Conservation (phyloP, 2,888 invertebrate species). For the Drosophila meridiana region DNA sequence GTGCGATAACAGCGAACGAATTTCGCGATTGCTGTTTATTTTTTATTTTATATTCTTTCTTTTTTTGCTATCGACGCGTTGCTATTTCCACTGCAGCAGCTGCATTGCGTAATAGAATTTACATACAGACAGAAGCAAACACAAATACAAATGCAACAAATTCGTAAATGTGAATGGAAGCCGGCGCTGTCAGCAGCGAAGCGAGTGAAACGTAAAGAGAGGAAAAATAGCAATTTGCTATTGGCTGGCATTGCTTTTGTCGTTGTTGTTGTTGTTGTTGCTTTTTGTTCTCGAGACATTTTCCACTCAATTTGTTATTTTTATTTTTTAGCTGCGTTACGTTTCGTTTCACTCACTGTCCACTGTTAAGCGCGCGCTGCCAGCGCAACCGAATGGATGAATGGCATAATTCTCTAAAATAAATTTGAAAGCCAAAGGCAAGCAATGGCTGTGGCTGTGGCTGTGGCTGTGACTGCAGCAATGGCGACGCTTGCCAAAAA, state of each 20-base stretch:
- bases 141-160: conserved; percentile 37
- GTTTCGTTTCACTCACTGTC: conserved; percentile 33
- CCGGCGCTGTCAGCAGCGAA: conserved; percentile 42
- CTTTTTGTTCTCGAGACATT: conserved; percentile 29
- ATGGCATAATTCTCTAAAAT: conserved; percentile 82
- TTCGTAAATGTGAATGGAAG: conserved; percentile 56
- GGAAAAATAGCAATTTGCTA: conserved; percentile 11
- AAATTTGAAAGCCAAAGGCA: conserved; percentile 73
- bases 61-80: conserved; percentile 29
- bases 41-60: not conserved
- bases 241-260: conserved; percentile 23
- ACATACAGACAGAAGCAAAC: conserved; percentile 32
- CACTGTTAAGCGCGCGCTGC: conserved; percentile 64
- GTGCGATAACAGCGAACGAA: conserved; percentile 43
- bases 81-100: conserved; percentile 25
- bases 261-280: conserved; percentile 2
- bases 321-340: conserved; percentile 30
- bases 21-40: conserved; percentile 28
- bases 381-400: conserved; percentile 66
- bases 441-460: conserved; percentile 12
- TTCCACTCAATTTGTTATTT: conserved; percentile 48
- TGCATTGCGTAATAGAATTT: conserved; percentile 56
- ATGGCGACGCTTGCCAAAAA: conserved; percentile 69
- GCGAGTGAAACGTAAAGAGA: conserved; percentile 2
- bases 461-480: conserved; percentile 11